Evolutionary conservation across 2,888 invertebrate genomes (phyloP), one percentile per base, ranked within the genome.

Genomic region (Microplitis deprimator): DNA sequence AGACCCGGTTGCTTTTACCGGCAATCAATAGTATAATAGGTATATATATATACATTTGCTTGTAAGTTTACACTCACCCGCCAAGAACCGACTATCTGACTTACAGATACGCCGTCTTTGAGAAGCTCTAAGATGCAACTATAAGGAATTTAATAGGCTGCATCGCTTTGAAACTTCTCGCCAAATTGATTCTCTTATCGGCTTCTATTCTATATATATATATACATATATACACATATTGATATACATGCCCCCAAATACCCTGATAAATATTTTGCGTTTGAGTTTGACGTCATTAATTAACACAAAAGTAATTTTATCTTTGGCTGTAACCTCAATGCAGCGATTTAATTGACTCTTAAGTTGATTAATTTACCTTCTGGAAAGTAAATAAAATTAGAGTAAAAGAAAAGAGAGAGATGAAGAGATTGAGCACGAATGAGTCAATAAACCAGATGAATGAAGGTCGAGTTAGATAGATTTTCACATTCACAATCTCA

Each of bases 131-230:
- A 67, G 69, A 16, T 16, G 39, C 68, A 61, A 60, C 17, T 20
- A 39, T 83, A 17, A 77, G 83, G 82, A 85, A 86, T 85, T 85
- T 86, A 84, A 86, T 86, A 84, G 85, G 86, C 83, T 85, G 60
- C 71, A 40, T 82, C 85, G 82, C 85, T 86, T 86, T 84, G 84
- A 84, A 86, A 85, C 84, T 83, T 82, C 83, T 82, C 80, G 79
- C 71, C 78, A 83, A 85, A 85, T 84, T 83, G 83, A 84, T 85
- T 84, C 80, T 77, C 79, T 29, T 29, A 50, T 3, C 17, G 50
- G 59, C 60, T 69, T 76, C 39, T 59, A 20, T 17, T 40, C 29
- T n/a, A 62, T 59, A 16, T 29, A 10, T 61, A 61, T 29, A 29
- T 29, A 29, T 8, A 41, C 17, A 8, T 40, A 68, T 68, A 40